Base-by-base conservation (phyloP, 1,140 invertebrate species). In the Cydia pomonella region DNA sequence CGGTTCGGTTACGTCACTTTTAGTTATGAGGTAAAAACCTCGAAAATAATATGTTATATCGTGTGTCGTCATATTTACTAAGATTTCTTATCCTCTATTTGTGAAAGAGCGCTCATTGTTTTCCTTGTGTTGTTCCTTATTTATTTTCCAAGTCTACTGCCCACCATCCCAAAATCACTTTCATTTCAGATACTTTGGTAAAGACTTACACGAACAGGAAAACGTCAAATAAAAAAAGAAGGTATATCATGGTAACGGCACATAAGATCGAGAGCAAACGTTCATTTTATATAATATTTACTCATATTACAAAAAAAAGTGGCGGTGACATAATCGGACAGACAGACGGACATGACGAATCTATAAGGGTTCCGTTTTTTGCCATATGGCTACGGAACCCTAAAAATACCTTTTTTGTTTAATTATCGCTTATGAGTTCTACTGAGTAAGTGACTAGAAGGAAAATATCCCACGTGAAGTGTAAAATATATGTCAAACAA, bases 71-170 rank as follows among this genome's bases (percentile, higher is more conserved):
- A 50, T 18, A 50, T 18, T 50, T 50, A 50, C 47, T 50, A n/a
- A 50, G 1, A 50, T 50, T 50, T 6, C 47, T 50, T 50, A 50
- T 50, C 0, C 47, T 50, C n/a, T 18, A 50, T 50, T 50, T 50
- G 47, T 50, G 41, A 50, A 47, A 47, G 13, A 18, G 47, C 47
- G 47, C 47, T 50, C n/a, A 50, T 18, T 50, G 47, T 50, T 50
- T 44, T 50, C 47, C 47, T 50, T 50, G 47, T 18, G n/a, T 50
- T 50, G 47, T n/a, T 50, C 47, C 16, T n/a, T 50, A 50, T 50
- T 50, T 50, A 50, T 50, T 50, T 50, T 50, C 47, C n/a, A 50
- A 18, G 3, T 18, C n/a, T 5, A 12, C n/a, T 50, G 47, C n/a
- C n/a, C 47, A 50, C 47, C 1, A 50, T 50, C 47, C 16, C 47